Evolutionary conservation across 1,140 invertebrate genomes (phyloP), one percentile per base, ranked within the genome.

Genomic region (Hypsibius dujardini): DNA sequence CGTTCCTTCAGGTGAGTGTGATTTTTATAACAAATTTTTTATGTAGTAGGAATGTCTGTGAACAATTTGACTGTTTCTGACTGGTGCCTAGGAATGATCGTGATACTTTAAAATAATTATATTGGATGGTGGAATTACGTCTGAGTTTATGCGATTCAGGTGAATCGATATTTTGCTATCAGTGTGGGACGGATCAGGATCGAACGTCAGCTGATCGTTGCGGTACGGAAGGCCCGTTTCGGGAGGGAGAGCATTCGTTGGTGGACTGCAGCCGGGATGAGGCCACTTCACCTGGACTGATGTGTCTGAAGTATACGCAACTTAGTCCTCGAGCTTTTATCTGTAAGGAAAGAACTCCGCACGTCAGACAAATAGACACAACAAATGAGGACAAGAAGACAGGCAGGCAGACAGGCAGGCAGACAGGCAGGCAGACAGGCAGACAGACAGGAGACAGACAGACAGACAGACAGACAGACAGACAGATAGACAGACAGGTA

Each of bases 231-330:
- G 7, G 62, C 3, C 7, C 3, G 3, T 67, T 67, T 42, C 62
- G 40, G 40, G 12, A 7, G 62, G 62, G 42, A 14, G 62, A 67
- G 62, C 62, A 67, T 40, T 7, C 62, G 7, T 7, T 67, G 62
- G 62, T 67, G 40, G 62, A 67, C 62, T 67, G 62, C 40, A 40
- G 62, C 3, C 40, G 7, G 7, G 62, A 67, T 7, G 62, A 67
- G 7, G 62, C 62, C 3, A 42, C 42, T 67, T 67, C 62, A 3
- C 62, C 62, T 14, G 62, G 62, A 67, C 7, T 3, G 3, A 67
- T 67, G 62, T 67, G 62, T 42, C 62, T 67, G 62, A 67, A 67
- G 45, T 67, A 67, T 42, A 67, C 62, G 7, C 7, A 67, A 42
- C 62, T 67, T 3, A 67, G 62, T 42, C 62, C 62, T 3, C 7